A percentile compares a stretch with the other conserved stretches of the same genome.
These are phyloP conservation scores for Octopus bimaculoides DNA, from an alignment of 1,140 invertebrate genomes.

Conservation along the genomic window DNA sequence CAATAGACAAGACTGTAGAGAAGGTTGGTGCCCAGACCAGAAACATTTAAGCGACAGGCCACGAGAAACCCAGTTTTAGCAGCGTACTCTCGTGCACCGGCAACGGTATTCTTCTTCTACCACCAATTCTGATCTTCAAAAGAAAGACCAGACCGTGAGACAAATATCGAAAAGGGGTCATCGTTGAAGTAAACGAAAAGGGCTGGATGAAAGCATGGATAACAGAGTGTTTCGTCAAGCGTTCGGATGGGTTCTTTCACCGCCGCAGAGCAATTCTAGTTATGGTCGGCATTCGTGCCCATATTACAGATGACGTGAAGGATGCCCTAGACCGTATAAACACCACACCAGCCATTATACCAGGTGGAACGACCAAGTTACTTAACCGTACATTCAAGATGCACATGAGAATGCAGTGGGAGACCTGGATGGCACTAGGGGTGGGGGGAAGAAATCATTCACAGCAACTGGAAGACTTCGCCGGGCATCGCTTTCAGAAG, in stretches of 20 bases:
- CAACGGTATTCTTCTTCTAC: no score
- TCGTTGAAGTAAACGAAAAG: no score
- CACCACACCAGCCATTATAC: constrained; percentile 28
- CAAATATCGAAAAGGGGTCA: no score
- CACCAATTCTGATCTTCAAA: no score
- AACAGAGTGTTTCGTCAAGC: no score
- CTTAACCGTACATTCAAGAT: constrained; percentile 39
- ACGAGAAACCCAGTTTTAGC: no score
- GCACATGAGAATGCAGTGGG: constrained; percentile 13
- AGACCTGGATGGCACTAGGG: constrained; percentile 28
- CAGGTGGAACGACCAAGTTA: constrained; percentile 35
- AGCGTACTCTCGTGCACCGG: no score
- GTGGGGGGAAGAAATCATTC: constrained; percentile 16
- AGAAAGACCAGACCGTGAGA: no score
- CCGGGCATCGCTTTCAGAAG: constrained; percentile 11
- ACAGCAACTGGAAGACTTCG: constrained; percentile 23
- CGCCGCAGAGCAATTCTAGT: constrained; percentile 21
- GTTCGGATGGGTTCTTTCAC: constrained; percentile 16
- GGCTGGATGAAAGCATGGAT: no score
- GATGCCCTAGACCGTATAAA: constrained; percentile 19
- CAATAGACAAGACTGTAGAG: no score
- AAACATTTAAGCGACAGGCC: no score
- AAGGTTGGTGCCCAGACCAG: no score
- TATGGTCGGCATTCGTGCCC: constrained; percentile 28
- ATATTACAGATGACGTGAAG: constrained; percentile 26